A percentile compares a stretch with the other conserved stretches of the same genome.
Evolutionary conservation across 2,888 invertebrate genomes (phyloP).

Genomic region (Pyrrhosoma nymphula): DNA sequence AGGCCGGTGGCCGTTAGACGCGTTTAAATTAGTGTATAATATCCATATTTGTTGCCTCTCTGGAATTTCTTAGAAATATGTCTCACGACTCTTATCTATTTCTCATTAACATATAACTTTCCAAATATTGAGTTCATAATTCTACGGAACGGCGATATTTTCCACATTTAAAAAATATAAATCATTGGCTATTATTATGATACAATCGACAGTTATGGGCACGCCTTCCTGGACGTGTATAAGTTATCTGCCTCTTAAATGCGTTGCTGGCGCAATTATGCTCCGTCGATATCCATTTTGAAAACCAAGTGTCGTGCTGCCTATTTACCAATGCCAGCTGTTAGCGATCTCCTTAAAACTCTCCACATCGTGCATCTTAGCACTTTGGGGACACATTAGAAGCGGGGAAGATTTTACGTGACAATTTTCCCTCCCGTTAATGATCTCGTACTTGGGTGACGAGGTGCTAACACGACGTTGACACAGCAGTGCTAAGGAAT

Average conservation of each 20-base stretch:
- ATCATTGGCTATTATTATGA: constrained; percentile 46
- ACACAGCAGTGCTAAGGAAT: constrained; percentile 46
- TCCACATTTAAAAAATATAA: constrained; percentile 34
- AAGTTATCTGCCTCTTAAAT: neutral
- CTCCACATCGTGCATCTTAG: neutral
- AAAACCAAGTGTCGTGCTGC: neutral
- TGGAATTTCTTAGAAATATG: constrained; percentile 18
- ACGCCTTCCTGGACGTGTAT: neutral
- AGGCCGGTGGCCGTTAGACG: neutral
- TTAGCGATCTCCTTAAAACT: constrained; percentile 22
- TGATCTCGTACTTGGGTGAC: constrained; percentile 43
- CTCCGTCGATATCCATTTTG: neutral
- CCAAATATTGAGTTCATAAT: neutral
- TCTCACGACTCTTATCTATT: constrained; percentile 10
- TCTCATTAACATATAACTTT: constrained; percentile 38
- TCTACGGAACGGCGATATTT: neutral
- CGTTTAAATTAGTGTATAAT: neutral
- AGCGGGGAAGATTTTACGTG: constrained; percentile 8
- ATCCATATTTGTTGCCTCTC: neutral
- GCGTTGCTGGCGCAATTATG: neutral
- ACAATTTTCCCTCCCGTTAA: constrained; percentile 33
- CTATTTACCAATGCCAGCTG: neutral
- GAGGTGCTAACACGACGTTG: constrained; percentile 40
- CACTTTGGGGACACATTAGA: constrained; percentile 9
- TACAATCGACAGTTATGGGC: constrained; percentile 29